Percentiles rank a stretch among this genome's conserved stretches.
These are phyloP conservation scores for Cyanoramphus novaezelandiae DNA, from an alignment of 2,113 vertebrate genomes.

Conservation along the genomic window DNA sequence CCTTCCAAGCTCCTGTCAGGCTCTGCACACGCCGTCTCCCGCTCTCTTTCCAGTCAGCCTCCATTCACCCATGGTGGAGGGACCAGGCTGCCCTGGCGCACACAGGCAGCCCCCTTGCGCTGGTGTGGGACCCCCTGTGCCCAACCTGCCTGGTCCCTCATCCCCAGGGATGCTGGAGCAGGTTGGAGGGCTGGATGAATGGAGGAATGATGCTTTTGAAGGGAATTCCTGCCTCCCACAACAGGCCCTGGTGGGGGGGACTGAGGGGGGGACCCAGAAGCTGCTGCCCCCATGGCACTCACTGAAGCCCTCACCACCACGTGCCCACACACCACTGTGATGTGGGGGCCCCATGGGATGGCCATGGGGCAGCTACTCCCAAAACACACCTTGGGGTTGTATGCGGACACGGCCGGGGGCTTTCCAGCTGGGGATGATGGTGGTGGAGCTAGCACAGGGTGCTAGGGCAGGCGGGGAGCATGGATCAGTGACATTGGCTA, in stretches of 20 bases:
- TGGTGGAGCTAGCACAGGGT: background rate
- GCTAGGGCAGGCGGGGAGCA: background rate
- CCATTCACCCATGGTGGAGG: background rate
- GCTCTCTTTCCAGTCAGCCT: background rate
- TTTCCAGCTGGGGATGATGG: background rate
- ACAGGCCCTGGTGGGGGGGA: background rate
- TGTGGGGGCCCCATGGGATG: background rate
- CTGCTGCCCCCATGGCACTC: background rate
- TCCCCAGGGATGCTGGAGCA: accelerated
- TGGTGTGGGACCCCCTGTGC: background rate
- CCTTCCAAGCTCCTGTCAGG: slow-evolving; percentile 20
- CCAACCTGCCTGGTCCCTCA: background rate
- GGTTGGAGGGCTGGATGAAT: background rate
- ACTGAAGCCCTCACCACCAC: background rate
- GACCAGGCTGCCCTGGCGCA: accelerated
- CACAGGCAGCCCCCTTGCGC: background rate
- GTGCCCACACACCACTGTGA: background rate
- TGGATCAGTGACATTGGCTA: background rate
- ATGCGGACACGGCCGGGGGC: accelerated
- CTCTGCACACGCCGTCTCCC: background rate
- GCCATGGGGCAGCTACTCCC: background rate
- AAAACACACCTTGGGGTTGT: background rate
- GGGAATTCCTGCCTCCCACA: background rate
- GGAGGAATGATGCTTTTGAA: background rate
- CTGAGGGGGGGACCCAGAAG: background rate